These are phyloP conservation scores for Melierax canorus DNA, from an alignment of 2,113 vertebrate genomes.

Conservation along the genomic window DNA sequence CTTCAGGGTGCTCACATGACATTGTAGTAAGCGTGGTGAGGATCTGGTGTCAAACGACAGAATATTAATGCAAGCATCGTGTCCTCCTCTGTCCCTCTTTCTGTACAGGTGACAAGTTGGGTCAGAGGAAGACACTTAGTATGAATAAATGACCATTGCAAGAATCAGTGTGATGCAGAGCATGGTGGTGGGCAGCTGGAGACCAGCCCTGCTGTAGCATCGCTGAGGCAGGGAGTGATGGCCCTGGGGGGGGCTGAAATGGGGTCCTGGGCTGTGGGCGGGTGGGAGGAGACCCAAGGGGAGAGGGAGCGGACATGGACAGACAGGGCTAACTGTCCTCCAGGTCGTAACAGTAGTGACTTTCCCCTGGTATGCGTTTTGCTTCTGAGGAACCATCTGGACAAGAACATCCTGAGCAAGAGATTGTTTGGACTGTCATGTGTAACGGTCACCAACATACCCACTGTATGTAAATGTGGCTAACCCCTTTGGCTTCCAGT, in stretches of 20 bases:
- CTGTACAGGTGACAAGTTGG: background rate
- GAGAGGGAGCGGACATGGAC: fast-evolving
- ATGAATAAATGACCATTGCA: background rate
- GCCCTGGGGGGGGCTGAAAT: background rate
- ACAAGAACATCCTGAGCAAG: background rate
- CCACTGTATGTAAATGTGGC: no score
- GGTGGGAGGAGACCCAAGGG: background rate
- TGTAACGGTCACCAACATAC: background rate
- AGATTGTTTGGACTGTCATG: background rate
- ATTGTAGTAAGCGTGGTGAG: background rate
- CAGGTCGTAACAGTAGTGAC: background rate
- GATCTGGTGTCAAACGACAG: background rate
- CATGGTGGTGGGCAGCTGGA: background rate
- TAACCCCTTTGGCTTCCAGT: background rate
- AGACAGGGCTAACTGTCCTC: background rate
- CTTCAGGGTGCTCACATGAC: background rate
- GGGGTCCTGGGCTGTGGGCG: background rate
- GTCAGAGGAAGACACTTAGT: background rate
- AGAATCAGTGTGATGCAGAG: background rate
- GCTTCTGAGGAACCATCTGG: background rate
- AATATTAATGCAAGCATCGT: fast-evolving
- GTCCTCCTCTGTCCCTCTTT: background rate
- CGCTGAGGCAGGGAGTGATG: background rate
- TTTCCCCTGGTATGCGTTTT: background rate
- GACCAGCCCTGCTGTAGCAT: background rate